Base-by-base conservation (phyloP, 2,113 vertebrate species). In the Ursus arctos region DNA sequence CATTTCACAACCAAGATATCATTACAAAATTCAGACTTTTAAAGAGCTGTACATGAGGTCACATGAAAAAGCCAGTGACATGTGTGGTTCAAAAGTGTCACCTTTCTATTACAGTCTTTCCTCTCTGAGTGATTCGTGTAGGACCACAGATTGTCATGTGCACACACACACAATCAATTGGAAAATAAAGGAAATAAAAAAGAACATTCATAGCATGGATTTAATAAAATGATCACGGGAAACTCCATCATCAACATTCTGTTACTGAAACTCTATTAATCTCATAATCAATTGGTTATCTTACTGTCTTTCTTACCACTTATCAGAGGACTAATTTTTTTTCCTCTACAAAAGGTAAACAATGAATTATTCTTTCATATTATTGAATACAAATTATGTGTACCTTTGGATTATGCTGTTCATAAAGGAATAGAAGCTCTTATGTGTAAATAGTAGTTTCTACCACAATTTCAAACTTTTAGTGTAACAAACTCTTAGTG, bases 371-470 rank as follows among this genome's bases (percentile, higher is more conserved):
- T 43, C n/a, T 26, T 55, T 47, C 22, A 4, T 21, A 55, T 4
- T 26, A 40, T 21, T n/a, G 13, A 88, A 76, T 82, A 55, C 63
- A 63, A 76, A 11, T 22, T 57, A 19, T 51, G 3, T 2, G 22
- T 11, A 1, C 1, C 6, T 55, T 18, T 61, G 3, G 0, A 1
- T 15, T 28, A 33, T 16, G 7, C 18, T 24, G 0, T 55, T 26
- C 4, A 40, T 57, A 65, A 40, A 31, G 12, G 24, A 83, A 7
- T 40, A 53, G 9, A 4, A 28, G 1, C 1, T 84, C 6, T 91
- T 21, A 26, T 28, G 36, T 19, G 72, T 91, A 81, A 43, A 10
- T 16, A 33, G 18, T 0, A 51, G 9, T 74, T 69, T 15, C 19
- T 4, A 85, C 1, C 3, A 67, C 11, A 57, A 6, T 9, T 28